Evolutionary conservation across 2,113 vertebrate species (phyloP).

Genomic region (Machaerirhynchus nigripectus): DNA sequence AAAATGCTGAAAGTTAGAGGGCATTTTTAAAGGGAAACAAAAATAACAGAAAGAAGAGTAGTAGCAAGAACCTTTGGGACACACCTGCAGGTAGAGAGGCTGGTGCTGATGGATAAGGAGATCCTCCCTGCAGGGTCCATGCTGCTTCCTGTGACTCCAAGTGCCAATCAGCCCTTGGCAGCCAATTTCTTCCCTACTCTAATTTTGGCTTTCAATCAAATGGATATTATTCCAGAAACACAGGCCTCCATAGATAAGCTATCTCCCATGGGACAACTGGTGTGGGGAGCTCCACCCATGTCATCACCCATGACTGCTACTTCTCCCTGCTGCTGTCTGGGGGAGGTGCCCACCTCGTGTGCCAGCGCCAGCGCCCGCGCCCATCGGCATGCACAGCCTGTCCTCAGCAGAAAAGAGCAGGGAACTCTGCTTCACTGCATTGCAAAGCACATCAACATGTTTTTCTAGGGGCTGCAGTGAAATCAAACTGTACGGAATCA

Average conservation of each 20-base stretch:
- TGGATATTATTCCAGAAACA: constrained; percentile 66
- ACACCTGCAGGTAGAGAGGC: constrained; percentile 7
- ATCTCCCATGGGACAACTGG: constrained; percentile 72
- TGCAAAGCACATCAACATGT: neutral
- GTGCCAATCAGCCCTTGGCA: constrained; percentile 22
- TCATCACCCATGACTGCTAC: neutral
- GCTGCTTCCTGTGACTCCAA: neutral
- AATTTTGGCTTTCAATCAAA: constrained; percentile 56
- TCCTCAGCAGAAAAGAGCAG: neutral
- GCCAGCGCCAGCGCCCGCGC: fast-evolving
- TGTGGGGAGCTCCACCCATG: constrained; percentile 20
- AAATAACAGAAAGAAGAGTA: neutral
- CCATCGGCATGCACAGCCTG: fast-evolving
- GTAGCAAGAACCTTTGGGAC: neutral
- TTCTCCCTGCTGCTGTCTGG: neutral
- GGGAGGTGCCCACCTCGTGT: fast-evolving
- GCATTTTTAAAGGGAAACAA: neutral
- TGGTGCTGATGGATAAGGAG: neutral
- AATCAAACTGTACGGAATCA: neutral
- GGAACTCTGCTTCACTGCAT: neutral
- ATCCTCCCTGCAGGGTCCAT: neutral
- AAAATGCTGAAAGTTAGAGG: neutral
- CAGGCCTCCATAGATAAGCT: constrained; percentile 66
- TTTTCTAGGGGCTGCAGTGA: neutral
- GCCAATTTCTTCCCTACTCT: constrained; percentile 2